Evolutionary conservation across 2,888 invertebrate genomes (phyloP).

Genomic region (Drosophila limbata): DNA sequence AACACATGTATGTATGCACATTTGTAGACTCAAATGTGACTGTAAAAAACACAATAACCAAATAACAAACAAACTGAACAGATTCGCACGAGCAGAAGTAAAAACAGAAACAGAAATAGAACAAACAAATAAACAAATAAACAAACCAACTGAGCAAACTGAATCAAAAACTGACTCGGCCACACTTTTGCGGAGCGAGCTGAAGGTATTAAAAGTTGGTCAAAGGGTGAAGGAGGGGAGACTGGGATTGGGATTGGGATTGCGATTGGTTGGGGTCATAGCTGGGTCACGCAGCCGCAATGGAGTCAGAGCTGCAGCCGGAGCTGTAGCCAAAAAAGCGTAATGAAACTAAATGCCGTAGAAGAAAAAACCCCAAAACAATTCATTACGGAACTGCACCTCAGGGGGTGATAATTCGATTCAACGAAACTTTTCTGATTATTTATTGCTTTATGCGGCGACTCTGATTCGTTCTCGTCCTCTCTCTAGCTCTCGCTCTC

Average conservation of each 20-base stretch:
- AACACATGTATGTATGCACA: conserved; percentile 15
- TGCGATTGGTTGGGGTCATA: conserved; percentile 7
- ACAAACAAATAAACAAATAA: conserved; percentile 60
- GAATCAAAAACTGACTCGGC: conserved; percentile 66
- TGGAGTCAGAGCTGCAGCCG: conserved; percentile 11
- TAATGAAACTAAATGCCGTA: conserved; percentile 78
- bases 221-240: background rate
- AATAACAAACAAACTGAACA: conserved; percentile 44
- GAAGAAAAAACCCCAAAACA: conserved; percentile 76
- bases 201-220: conserved; percentile 19
- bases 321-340: conserved; percentile 30
- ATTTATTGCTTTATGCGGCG: conserved; percentile 77
- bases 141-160: conserved; percentile 63
- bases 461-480: conserved; percentile 39
- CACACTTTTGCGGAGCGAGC: conserved; percentile 7
- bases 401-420: conserved; percentile 81
- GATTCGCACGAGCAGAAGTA: conserved; percentile 11
- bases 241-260: background rate
- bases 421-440: conserved; percentile 80
- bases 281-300: conserved; percentile 76
- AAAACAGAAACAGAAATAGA: conserved; percentile 1
- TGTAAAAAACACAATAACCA: conserved; percentile 46
- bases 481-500: conserved; percentile 3
- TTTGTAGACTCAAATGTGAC: conserved; percentile 17
- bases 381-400: conserved; percentile 81